These are phyloP conservation scores for Pantherophis alleghaniensis DNA, from an alignment of 2,797 vertebrate species.

Conservation along the genomic window DNA sequence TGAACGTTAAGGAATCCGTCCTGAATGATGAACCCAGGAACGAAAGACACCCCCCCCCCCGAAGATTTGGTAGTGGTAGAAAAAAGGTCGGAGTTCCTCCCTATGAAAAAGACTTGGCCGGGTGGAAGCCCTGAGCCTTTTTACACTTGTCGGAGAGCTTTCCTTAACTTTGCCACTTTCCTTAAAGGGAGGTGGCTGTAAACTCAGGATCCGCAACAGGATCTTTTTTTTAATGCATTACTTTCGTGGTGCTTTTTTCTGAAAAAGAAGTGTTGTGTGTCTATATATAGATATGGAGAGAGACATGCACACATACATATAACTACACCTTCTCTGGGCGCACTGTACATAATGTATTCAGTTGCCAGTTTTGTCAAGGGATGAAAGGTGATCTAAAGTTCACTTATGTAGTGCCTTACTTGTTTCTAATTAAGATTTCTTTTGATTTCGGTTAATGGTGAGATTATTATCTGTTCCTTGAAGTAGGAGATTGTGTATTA, in stretches of 20 bases:
- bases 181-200: background rate
- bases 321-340: background rate
- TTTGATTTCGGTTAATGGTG: background rate
- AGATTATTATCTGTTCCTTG: slow-evolving; percentile 6
- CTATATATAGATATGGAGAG: background rate
- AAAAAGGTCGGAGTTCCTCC: background rate
- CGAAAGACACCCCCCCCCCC: too few relatives aligned
- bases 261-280: background rate
- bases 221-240: background rate
- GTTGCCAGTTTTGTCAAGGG: background rate
- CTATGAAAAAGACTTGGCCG: background rate
- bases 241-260: background rate
- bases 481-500: background rate
- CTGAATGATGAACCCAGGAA: too few relatives aligned
- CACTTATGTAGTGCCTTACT: background rate
- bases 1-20: too few relatives aligned
- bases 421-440: background rate
- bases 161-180: background rate
- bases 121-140: background rate
- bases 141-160: background rate
- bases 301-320: background rate
- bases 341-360: background rate
- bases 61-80: background rate
- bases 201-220: background rate
- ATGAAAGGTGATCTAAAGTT: background rate